Evolutionary conservation across 2,888 invertebrate genomes (phyloP), one percentile per base, ranked within the genome.

Genomic region (Caenorhabditis sinica): DNA sequence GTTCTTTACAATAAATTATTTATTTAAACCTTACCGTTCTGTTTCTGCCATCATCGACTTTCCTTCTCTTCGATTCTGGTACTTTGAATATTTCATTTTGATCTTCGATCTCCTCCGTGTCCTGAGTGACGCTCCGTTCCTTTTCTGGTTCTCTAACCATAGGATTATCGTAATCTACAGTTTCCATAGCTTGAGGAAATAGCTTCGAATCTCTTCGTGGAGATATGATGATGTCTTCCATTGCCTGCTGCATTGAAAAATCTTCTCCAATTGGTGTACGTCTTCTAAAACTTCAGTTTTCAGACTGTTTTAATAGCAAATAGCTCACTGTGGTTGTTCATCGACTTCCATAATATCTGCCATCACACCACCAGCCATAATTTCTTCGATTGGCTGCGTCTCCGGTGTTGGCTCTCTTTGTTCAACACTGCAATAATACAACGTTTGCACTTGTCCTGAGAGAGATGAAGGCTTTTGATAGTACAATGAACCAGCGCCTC

Each of bases 401-500:
- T 74, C 73, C 6, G 45, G 61, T 1, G 51, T 36, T 8, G 23
- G 25, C 53, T 36, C 63, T 53, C 20, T 13, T 28, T 36, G 53
- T 63, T 51, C 40, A 51, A n/a, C 33, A 17, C 63, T 65, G 51
- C 9, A 74, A 60, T 9, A 8, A 30, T 23, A 36, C 4, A 69
- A 51, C 20, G 23, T 61, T 58, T 53, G 23, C 20, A 53, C 45
- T 45, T 45, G 33, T 8, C 33, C 5, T 33, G 33, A 33, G 33
- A 33, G 33, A 33, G 5, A 33, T 33, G 5, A 33, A 4, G 8
- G 33, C 33, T 33, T 33, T 40, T 40, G 40, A 2, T 40, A 40
- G 6, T 11, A 2, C 6, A 13, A 13, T 11, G 13, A 13, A 40
- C 40, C 49, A 49, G 49, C 89, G 90, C 90, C 90, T 90, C 89